Conservation (phyloP, 2,797 vertebrate genomes). For the Menidia menidia region DNA sequence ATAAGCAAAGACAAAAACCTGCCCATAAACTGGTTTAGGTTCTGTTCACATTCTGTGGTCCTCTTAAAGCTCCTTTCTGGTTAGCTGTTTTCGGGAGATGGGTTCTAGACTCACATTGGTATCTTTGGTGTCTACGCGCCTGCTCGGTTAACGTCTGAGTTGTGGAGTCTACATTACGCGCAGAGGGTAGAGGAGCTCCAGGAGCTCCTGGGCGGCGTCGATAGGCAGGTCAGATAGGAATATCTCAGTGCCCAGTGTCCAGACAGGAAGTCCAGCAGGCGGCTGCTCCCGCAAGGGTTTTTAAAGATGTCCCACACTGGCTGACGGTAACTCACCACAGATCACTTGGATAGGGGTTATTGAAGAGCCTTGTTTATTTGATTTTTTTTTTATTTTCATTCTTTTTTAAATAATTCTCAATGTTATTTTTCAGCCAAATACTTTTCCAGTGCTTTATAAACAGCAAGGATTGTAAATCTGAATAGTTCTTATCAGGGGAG, state of each 20-base stretch:
- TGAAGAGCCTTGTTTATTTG: conserved; percentile 47
- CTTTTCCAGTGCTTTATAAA: conserved; percentile 86
- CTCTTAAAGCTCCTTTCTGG: conserved; percentile 42
- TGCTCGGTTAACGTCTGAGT: conserved; percentile 31
- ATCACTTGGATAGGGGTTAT: conserved; percentile 46
- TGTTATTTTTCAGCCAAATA: conserved; percentile 81
- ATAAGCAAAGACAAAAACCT: conserved; percentile 29
- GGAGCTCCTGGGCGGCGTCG: conserved; percentile 46
- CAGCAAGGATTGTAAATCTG: conserved; percentile 84
- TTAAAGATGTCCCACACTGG: conserved; percentile 40
- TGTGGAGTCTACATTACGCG: conserved; percentile 50
- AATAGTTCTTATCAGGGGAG: conserved; percentile 66
- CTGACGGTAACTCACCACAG: conserved; percentile 39
- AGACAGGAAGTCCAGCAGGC: conserved; percentile 52
- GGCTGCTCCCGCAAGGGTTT: conserved; percentile 16
- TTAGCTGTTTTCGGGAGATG: conserved; percentile 6
- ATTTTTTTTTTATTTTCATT: conserved; percentile 18
- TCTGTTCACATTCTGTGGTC: conserved; percentile 37
- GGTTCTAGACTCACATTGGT: conserved; percentile 23
- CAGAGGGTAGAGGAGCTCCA: conserved; percentile 48
- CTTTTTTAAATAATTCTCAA: conserved; percentile 58
- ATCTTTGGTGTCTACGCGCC: conserved; percentile 4
- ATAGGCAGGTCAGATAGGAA: conserved; percentile 57
- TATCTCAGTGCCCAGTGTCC: conserved; percentile 41
- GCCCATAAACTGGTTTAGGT: conserved; percentile 30